Conservation (phyloP, 1,140 invertebrate species). For the Dryas iulia region DNA sequence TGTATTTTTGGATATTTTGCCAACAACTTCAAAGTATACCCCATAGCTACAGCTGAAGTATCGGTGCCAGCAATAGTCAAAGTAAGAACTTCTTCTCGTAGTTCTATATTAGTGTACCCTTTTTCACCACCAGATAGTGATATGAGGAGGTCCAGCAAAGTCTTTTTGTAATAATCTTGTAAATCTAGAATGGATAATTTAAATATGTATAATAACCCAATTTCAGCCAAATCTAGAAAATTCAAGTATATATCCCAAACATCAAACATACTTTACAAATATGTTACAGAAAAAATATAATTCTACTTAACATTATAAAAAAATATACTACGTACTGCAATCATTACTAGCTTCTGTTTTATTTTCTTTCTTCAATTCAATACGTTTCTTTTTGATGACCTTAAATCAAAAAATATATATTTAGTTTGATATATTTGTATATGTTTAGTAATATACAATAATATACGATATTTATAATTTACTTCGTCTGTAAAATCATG, state of each 20-base stretch:
- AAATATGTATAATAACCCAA: too few species aligned
- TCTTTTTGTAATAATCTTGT: slow-evolving; percentile 37
- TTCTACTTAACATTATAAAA: background rate
- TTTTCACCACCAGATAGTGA: slow-evolving; percentile 36
- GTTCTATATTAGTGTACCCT: slow-evolving; percentile 43
- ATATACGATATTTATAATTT: slow-evolving; percentile 8
- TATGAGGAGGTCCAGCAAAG: slow-evolving; percentile 52
- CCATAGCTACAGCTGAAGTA: slow-evolving; percentile 44
- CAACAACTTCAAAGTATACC: slow-evolving; percentile 39
- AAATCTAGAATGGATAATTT: slow-evolving; percentile 15
- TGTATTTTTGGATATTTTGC: slow-evolving; percentile 44
- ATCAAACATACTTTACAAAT: too few species aligned
- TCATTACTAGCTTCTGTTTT: background rate
- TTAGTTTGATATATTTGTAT: background rate
- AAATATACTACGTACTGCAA: slow-evolving; percentile 5
- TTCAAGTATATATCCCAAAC: too few species aligned
- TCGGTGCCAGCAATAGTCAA: slow-evolving; percentile 49
- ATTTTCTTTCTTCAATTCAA: slow-evolving; percentile 14
- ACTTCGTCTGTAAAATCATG: slow-evolving; percentile 65
- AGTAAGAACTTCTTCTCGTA: slow-evolving; percentile 49
- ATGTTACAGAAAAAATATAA: too few species aligned
- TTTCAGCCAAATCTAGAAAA: too few species aligned
- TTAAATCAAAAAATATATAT: background rate
- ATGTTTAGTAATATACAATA: background rate
- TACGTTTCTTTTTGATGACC: slow-evolving; percentile 22